These are phyloP conservation scores for Styela plicata DNA, from an alignment of 23 tunicate species.

Conservation along the genomic window DNA sequence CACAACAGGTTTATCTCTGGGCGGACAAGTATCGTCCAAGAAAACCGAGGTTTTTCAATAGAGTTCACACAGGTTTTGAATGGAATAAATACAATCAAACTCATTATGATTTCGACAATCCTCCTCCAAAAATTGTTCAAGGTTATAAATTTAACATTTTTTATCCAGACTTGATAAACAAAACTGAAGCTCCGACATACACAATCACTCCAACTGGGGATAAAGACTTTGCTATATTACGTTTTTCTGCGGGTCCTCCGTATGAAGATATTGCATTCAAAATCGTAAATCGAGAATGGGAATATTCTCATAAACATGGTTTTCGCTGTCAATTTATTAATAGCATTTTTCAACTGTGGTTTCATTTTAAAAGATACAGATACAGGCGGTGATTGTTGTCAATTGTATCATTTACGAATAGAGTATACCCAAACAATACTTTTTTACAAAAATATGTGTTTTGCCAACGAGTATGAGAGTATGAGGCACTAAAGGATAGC, in stretches of 20 bases:
- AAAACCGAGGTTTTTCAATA: conserved; percentile 96
- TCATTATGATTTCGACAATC: conserved; percentile 99
- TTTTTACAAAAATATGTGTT: too few species aligned
- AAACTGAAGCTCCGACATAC: conserved; percentile 81
- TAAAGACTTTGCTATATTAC: conserved; percentile 75
- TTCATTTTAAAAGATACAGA: conserved; percentile 92
- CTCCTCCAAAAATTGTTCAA: conserved; percentile 98
- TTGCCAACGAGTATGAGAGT: too few species aligned
- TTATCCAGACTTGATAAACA: conserved; percentile 90
- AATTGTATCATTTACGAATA: too few species aligned
- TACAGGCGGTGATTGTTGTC: conserved; percentile 69
- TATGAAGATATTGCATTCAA: conserved; percentile 98
- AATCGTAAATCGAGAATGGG: conserved; percentile 98
- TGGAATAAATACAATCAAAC: conserved; percentile 99
- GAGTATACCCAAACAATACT: too few species aligned
- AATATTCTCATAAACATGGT: conserved; percentile 94
- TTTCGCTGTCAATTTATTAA: conserved; percentile 97
- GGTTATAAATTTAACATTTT: conserved; percentile 99
- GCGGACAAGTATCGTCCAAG: conserved; percentile 99
- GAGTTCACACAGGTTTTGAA: conserved; percentile 99
- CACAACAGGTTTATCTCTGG: conserved; percentile 93
- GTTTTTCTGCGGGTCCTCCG: conserved; percentile 89
- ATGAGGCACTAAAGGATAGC: too few species aligned
- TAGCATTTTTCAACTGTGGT: conserved; percentile 98
- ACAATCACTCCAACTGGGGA: conserved; percentile 70